Conservation (phyloP, 2,888 invertebrate species). For the Acleris cristana region DNA sequence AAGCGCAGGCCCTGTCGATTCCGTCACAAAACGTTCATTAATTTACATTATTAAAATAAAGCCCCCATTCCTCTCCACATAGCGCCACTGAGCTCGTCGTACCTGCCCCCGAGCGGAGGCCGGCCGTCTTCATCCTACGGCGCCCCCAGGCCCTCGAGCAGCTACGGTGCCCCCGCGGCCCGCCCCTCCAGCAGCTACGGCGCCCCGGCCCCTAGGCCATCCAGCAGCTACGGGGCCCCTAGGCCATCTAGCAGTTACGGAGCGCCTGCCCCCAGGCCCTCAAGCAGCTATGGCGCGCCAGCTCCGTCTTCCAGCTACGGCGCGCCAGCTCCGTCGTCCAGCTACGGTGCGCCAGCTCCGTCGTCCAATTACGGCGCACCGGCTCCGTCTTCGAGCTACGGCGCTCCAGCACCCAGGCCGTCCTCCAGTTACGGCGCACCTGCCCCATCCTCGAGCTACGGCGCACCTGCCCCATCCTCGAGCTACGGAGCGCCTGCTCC, state of each 20-base stretch:
- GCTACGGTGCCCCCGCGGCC: conserved; percentile 64
- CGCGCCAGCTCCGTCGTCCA: conserved; percentile 56
- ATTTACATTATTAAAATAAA: conserved; percentile 40
- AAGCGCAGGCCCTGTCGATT: conserved; percentile 26
- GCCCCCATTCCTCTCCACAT: conserved; percentile 54
- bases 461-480: conserved; percentile 60
- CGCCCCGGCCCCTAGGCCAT: conserved; percentile 59
- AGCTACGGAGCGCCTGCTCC: conserved; percentile 60
- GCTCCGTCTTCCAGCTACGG: conserved; percentile 70
- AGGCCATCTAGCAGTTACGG: conserved; percentile 45
- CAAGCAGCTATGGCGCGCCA: conserved; percentile 58
- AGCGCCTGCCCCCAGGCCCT: conserved; percentile 52
- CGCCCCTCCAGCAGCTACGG: conserved; percentile 64
- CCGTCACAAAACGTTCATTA: conserved; percentile 13
- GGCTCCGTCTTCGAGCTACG: conserved; percentile 57
- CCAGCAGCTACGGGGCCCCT: conserved; percentile 53
- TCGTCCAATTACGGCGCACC: conserved; percentile 74
- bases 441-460: conserved; percentile 66
- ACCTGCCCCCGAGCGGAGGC: conserved; percentile 83
- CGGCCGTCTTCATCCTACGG: conserved; percentile 70
- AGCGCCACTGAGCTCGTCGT: conserved; percentile 84
- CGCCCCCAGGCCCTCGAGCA: conserved; percentile 55
- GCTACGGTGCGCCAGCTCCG: conserved; percentile 59
- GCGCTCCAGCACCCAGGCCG: conserved; percentile 60
- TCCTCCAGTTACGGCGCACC: conserved; percentile 61